A percentile compares a stretch with the other conserved stretches of the same genome.
Conservation (phyloP, 1,140 invertebrate species). For the Adelges cooleyi region DNA sequence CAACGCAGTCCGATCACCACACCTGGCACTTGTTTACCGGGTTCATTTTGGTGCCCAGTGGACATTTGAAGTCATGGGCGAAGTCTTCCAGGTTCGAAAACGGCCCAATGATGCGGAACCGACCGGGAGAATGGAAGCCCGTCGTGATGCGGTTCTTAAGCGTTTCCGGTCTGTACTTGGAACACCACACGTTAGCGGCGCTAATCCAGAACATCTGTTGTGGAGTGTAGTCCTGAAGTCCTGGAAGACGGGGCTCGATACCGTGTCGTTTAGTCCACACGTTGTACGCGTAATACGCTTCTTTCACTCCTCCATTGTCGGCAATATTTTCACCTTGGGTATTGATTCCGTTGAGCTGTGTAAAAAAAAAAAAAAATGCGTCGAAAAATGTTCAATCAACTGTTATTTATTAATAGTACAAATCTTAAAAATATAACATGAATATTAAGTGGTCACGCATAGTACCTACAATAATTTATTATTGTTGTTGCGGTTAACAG, state of each 20-base stretch:
- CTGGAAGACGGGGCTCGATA: conserved; percentile 51
- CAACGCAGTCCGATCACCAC: conserved; percentile 44
- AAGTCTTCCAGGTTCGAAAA: conserved; percentile 84
- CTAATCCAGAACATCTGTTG: conserved; percentile 71
- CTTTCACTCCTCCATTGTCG: conserved; percentile 78
- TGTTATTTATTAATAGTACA: no score
- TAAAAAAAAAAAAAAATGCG: conserved; percentile 33
- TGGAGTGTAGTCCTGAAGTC: conserved; percentile 42
- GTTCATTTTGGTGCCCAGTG: conserved; percentile 71
- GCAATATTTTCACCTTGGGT: conserved; percentile 89
- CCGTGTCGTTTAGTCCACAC: conserved; percentile 55
- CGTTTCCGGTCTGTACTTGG: conserved; percentile 46
- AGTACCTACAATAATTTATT: no score
- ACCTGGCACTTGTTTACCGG: conserved; percentile 73
- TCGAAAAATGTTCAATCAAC: neutral
- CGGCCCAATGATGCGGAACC: conserved; percentile 75
- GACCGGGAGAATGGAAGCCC: conserved; percentile 62
- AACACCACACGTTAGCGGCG: conserved; percentile 56
- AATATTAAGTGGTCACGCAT: no score
- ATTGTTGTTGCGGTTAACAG: no score
- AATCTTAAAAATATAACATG: no score
- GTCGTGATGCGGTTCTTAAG: conserved; percentile 35
- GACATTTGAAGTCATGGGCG: conserved; percentile 74
- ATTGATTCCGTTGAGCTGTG: conserved; percentile 75
- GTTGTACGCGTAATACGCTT: conserved; percentile 70